These are phyloP conservation scores for Amblyraja radiata DNA, from an alignment of 2,797 vertebrate species.

Conservation along the genomic window DNA sequence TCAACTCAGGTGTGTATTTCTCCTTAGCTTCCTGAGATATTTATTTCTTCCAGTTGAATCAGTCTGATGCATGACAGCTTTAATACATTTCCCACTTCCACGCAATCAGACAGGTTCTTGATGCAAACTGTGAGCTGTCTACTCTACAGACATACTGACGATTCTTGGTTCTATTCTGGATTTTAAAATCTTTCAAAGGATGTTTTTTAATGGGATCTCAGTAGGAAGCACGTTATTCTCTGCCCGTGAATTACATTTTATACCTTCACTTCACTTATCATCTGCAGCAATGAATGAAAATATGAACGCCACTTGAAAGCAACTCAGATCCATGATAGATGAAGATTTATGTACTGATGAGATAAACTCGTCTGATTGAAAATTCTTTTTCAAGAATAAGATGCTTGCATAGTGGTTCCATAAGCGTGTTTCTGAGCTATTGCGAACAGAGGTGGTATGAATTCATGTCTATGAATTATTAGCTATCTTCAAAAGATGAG, in stretches of 20 bases:
- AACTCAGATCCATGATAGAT: background rate
- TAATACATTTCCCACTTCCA: background rate
- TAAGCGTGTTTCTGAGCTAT: background rate
- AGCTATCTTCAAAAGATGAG: background rate
- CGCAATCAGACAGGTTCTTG: background rate
- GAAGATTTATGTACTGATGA: background rate
- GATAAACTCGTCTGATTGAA: background rate
- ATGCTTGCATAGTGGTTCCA: background rate
- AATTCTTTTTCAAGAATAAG: background rate
- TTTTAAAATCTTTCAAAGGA: background rate
- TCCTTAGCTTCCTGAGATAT: background rate
- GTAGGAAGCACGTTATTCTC: background rate
- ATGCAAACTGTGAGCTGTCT: constrained; percentile 17
- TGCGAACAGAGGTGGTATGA: background rate
- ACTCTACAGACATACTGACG: background rate
- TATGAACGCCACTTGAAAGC: background rate
- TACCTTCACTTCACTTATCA: constrained; percentile 1
- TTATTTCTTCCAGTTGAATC: background rate
- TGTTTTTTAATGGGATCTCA: background rate
- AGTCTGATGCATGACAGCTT: background rate
- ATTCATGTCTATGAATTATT: background rate
- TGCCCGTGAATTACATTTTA: background rate
- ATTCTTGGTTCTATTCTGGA: background rate
- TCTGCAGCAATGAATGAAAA: background rate
- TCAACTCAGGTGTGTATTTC: background rate